Percentiles rank a stretch among this genome's conserved stretches.
Conservation (phyloP, 1,140 invertebrate species). For the Lasioglossum baleicum region DNA sequence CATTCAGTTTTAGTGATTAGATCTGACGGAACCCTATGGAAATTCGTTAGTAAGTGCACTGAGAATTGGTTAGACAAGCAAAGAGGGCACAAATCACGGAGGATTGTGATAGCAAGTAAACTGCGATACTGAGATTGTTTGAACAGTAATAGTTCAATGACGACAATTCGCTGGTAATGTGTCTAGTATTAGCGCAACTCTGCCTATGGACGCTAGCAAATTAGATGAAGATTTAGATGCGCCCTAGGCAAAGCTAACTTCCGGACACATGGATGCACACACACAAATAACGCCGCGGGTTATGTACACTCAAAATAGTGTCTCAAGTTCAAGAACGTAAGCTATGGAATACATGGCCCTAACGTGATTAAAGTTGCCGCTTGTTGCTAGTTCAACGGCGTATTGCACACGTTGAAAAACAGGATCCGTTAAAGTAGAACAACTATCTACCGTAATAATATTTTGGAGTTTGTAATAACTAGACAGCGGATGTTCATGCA, state of each 20-base stretch:
- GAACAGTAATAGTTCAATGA: constrained; percentile 40
- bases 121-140: constrained; percentile 13
- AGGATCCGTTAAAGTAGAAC: no score
- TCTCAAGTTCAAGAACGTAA: constrained; percentile 41
- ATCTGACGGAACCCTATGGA: no score
- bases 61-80: background rate
- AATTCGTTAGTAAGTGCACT: no score
- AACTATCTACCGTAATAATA: no score
- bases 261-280: background rate
- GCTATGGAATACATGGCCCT: constrained; percentile 1
- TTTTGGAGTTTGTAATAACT: no score
- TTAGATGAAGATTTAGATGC: constrained; percentile 36
- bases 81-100: background rate
- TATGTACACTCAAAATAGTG: constrained; percentile 19
- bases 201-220: constrained; percentile 16
- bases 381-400: background rate
- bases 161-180: constrained; percentile 37
- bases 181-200: constrained; percentile 14
- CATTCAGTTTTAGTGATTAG: no score
- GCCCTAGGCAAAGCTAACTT: constrained; percentile 33
- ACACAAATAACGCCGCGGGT: background rate
- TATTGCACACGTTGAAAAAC: background rate
- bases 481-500: no score
- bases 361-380: constrained; percentile 15
- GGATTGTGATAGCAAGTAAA: background rate